These are phyloP conservation scores for Machimus atricapillus DNA, from an alignment of 2,888 invertebrate genomes.

Conservation along the genomic window DNA sequence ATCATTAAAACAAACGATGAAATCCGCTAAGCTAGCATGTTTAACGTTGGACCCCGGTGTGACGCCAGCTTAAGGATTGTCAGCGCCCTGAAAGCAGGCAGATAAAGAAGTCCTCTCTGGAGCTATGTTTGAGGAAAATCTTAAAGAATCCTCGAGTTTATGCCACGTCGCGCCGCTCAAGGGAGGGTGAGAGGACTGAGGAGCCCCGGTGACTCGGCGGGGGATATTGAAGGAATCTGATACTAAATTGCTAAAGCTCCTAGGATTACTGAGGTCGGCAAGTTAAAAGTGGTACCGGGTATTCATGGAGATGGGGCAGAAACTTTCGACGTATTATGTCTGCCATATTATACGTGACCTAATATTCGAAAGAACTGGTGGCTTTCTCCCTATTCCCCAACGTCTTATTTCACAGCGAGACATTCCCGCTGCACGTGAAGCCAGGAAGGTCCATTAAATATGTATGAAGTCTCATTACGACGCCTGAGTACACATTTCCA, in stretches of 20 bases:
- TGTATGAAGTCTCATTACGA: slow-evolving; percentile 44
- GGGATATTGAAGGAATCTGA: slow-evolving; percentile 5
- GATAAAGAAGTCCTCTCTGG: background rate
- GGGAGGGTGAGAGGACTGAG: background rate
- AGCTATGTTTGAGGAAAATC: background rate
- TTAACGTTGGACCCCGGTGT: background rate
- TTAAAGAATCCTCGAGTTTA: slow-evolving; percentile 15
- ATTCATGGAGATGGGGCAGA: background rate
- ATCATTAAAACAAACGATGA: background rate
- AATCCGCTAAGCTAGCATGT: background rate
- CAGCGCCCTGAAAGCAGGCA: background rate
- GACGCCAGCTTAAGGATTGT: background rate
- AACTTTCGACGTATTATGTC: slow-evolving; percentile 34
- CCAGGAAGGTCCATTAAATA: slow-evolving; percentile 41
- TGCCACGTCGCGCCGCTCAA: background rate
- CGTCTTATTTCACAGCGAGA: slow-evolving; percentile 33
- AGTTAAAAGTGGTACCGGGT: slow-evolving; percentile 14
- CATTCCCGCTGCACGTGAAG: slow-evolving; percentile 28
- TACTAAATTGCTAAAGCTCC: slow-evolving; percentile 13
- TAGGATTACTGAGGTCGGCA: slow-evolving; percentile 8
- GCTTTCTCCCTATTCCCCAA: slow-evolving; percentile 16
- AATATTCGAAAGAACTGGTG: slow-evolving; percentile 35
- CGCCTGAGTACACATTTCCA: slow-evolving; percentile 39
- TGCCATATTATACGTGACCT: slow-evolving; percentile 41
- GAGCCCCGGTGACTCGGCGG: background rate